These are phyloP conservation scores for Pteronotus mesoamericanus DNA, from an alignment of 2,797 vertebrate genomes.

Conservation along the genomic window DNA sequence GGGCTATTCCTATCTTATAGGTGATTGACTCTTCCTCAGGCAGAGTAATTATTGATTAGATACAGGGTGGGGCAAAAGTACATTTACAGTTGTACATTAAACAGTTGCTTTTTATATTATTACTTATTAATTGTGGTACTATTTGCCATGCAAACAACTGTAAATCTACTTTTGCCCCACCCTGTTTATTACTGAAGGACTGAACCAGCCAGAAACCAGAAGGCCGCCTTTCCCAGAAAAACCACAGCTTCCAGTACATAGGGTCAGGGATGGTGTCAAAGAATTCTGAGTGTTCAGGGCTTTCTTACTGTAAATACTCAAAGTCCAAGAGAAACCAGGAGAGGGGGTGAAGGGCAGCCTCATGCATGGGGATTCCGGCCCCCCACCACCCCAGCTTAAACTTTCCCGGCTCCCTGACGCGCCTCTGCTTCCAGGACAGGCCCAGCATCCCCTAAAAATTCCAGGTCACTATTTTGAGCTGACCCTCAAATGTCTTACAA, in stretches of 20 bases:
- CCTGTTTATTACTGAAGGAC: neutral
- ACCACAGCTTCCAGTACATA: neutral
- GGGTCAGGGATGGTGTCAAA: neutral
- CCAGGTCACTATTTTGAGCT: neutral
- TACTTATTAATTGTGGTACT: neutral
- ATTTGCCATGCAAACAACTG: neutral
- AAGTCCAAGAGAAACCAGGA: neutral
- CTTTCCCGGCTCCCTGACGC: neutral
- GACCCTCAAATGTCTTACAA: neutral
- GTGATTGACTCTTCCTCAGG: neutral
- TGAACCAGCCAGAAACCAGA: neutral
- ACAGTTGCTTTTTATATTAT: neutral
- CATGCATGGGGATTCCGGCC: neutral
- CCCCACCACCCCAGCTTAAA: neutral
- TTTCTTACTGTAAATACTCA: constrained; percentile 17
- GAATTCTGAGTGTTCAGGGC: neutral
- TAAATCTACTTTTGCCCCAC: neutral
- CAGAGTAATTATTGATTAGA: neutral
- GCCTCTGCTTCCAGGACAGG: neutral
- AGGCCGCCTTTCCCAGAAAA: neutral
- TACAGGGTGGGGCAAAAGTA: neutral
- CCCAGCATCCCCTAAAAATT: neutral
- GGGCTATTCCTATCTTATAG: neutral
- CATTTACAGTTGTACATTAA: neutral
- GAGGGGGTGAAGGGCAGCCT: neutral